These are phyloP conservation scores for Oceanites oceanicus DNA, from an alignment of 2,113 vertebrate species.

Conservation along the genomic window DNA sequence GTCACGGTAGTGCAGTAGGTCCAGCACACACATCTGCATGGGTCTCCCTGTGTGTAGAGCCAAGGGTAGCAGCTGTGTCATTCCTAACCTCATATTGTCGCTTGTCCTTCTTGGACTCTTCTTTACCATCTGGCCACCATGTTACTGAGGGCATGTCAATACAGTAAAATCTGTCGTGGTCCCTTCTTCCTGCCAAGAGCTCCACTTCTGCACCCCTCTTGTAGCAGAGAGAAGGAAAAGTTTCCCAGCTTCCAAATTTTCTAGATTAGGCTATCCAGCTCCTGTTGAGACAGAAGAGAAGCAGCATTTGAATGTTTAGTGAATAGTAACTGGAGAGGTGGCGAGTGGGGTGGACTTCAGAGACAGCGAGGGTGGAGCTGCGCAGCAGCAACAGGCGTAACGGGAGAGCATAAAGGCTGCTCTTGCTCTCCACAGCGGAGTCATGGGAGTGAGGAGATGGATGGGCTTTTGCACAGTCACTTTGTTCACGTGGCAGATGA, in stretches of 20 bases:
- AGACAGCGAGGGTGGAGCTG: not conserved
- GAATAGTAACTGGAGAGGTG: not conserved
- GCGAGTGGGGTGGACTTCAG: not conserved
- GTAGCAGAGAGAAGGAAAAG: not conserved
- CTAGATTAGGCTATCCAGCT: not conserved
- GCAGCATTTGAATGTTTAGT: not conserved
- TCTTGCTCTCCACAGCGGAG: not conserved
- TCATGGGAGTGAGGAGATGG: not conserved
- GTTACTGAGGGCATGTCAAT: not conserved
- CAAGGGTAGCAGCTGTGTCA: not conserved
- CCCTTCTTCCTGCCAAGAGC: not conserved
- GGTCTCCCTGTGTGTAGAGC: not conserved
- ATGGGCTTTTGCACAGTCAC: not conserved
- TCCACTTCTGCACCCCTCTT: not conserved
- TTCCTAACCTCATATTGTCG: not conserved
- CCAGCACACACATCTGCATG: rapidly evolving
- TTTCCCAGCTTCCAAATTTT: not conserved
- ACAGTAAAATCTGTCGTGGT: not conserved
- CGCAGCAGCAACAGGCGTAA: rapidly evolving
- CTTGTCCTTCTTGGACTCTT: not conserved
- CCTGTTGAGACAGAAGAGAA: not conserved
- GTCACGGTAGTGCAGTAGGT: not conserved
- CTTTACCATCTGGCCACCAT: rapidly evolving
- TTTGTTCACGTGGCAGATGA: not conserved
- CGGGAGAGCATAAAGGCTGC: not conserved